Base-by-base conservation (phyloP, 2,888 invertebrate species). In the Candidula unifasciata region DNA sequence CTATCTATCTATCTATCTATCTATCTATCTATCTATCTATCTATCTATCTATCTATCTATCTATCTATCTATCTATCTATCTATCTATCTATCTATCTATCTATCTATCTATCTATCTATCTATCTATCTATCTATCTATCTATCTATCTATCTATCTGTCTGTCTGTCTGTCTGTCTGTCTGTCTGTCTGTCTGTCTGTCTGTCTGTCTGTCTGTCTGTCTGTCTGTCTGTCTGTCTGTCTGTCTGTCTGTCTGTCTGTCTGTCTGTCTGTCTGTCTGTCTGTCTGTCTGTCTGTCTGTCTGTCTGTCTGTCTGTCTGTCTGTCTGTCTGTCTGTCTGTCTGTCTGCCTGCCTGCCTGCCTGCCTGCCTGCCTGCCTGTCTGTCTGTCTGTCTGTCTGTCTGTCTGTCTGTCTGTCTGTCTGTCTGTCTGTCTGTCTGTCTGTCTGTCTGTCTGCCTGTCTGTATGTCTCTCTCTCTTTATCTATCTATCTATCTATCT, bases 181-280 rank as follows among this genome's bases (percentile, higher is more conserved):
- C 68, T 68, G 10, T 68, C 33, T 68, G 33, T 68, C 33, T 68
- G 33, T 68, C 30, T 68, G 16, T 44, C 44, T 44, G 10, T 44
- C 44, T 44, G 10, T 44, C 44, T 44, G 10, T 44, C 44, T 44
- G 10, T 44, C 44, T 10, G 44, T 44, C 44, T 10, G 44, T 44
- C 5, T 44, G 5, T 6, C 44, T 44, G 5, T 44, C 5, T 44
- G 3, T 44, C 5, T 44, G 5, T 44, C 44, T 44, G 5, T 44
- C 5, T 44, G 5, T 44, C 5, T 44, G 3, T 44, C 44, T 44
- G 5, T 44, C 5, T 10, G 44, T 44, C 44, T 44, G 44, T 71
- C 71, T 30, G 21, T 71, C 71, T 71, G 21, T 71, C 71, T 71
- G 21, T 71, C 71, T 71, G 21, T 71, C 71, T 5, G 21, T 71